Evolutionary conservation across 2,113 vertebrate species (phyloP).

Genomic region (Rutilus rutilus): DNA sequence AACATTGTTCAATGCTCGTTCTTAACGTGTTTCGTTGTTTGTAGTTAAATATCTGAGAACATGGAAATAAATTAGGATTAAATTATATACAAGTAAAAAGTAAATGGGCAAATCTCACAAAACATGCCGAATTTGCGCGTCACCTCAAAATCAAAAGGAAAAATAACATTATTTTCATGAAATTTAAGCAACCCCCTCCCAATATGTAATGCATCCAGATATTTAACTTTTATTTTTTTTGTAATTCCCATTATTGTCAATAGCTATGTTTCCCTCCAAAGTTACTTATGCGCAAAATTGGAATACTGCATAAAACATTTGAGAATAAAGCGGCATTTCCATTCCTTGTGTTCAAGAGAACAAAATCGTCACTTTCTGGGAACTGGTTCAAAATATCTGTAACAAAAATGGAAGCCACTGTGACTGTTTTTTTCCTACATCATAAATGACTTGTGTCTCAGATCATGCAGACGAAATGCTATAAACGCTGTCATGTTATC

Average conservation of each 20-base stretch:
- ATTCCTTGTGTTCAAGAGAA: no score
- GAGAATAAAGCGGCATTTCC: no score
- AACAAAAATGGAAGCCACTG: no score
- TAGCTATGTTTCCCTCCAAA: neutral
- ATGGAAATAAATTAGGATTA: neutral
- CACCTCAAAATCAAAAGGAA: neutral
- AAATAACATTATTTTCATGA: neutral
- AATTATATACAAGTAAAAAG: neutral
- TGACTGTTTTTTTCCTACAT: no score
- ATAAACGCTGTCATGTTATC: no score
- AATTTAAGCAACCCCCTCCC: neutral
- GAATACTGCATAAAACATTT: no score
- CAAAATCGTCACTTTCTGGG: no score
- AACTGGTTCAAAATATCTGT: no score
- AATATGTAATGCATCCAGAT: neutral
- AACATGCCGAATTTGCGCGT: neutral
- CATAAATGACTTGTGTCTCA: no score
- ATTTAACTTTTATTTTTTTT: neutral
- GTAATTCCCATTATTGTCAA: neutral
- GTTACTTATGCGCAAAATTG: no score
- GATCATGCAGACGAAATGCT: no score
- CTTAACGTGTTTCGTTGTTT: neutral
- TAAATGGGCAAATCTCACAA: neutral
- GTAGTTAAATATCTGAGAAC: neutral
- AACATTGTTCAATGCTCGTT: neutral